Evolutionary conservation across 2,888 invertebrate species (phyloP), one percentile per base, ranked within the genome.

Genomic region (Cheilosia impressa): DNA sequence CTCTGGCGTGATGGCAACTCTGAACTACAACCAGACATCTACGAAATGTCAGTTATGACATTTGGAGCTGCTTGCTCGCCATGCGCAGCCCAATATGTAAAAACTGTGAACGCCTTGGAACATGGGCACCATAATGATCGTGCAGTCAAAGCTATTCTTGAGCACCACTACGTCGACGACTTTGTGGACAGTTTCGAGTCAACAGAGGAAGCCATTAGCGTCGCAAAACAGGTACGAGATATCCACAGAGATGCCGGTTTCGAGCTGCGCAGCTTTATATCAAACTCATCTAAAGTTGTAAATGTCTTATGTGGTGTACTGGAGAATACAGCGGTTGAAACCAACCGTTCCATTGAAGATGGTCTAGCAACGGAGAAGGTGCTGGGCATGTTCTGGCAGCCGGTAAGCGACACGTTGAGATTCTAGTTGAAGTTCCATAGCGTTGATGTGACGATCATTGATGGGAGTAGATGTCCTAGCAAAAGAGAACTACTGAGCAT

Each of bases 1-100:
- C 60, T 90, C 5, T 91, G 90, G 89, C 78, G 89, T 9, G 53
- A 66, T 34, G 45, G 31, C 43, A 43, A 81, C 34, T 52, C 24
- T 6, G 9, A 4, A 43, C 5, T 3, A 6, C 55, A 60, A 15
- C 62, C 62, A 1, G 68, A 77, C n/a, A 27, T 60, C 7, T 87
- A 87, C 47, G 58, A 76, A 27, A 87, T 87, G 87, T 6, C 43
- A 4, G 71, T 76, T 6, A 83, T 87, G 47, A 58, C 4, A 2
- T 88, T 88, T 55, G 31, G 57, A 17, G 57, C 57, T 27, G 34
- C 31, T 2, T 55, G 34, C 31, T 55, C 31, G 13, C n/a, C 80
- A n/a, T 47, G 73, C 17, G 52, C 38, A 43, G 78, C 87, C 17
- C 84, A 87, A 53, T 87, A 78, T 52, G 80, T 87, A 3, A 87